Percentiles rank a stretch among this genome's conserved stretches.
phyloP scores from a whole-genome alignment of 2,797 vertebrate genomes.

The Neoniphon sammara region DNA sequence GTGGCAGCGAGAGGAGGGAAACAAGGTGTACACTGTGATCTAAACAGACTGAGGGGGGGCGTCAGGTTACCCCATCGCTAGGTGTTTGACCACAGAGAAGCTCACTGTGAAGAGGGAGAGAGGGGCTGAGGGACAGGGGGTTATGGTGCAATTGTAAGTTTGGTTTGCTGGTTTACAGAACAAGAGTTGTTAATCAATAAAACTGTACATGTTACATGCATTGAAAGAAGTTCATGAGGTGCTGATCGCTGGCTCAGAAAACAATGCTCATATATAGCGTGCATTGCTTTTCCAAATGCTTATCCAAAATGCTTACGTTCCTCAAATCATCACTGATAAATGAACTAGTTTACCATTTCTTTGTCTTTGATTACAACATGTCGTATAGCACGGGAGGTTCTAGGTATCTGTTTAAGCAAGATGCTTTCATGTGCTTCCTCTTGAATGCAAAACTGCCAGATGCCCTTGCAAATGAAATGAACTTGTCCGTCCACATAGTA shows the following conservation, averaged over 20 bases:
- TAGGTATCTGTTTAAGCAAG: neutral
- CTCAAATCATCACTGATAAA: neutral
- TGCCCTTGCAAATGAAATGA: slow-evolving; percentile 39
- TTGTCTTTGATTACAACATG: neutral
- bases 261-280: no score
- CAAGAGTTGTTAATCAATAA: slow-evolving; percentile 49
- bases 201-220: no score
- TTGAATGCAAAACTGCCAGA: slow-evolving; percentile 22
- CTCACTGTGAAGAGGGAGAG: slow-evolving; percentile 68
- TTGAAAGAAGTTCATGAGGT: no score
- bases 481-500: slow-evolving; percentile 24
- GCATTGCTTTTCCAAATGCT: no score
- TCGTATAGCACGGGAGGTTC: slow-evolving; percentile 12
- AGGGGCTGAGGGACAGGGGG: slow-evolving; percentile 28
- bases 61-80: slow-evolving; percentile 71
- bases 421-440: neutral
- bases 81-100: slow-evolving; percentile 71
- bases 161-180: slow-evolving; percentile 11
- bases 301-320: neutral
- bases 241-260: no score
- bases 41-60: slow-evolving; percentile 51
- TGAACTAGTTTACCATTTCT: neutral
- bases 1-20: slow-evolving; percentile 66
- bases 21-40: slow-evolving; percentile 85
- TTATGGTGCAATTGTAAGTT: slow-evolving; percentile 25